Percentiles rank a stretch among this genome's conserved stretches.
These are phyloP conservation scores for Spilarctia lutea DNA, from an alignment of 2,888 invertebrate genomes.

Conservation along the genomic window DNA sequence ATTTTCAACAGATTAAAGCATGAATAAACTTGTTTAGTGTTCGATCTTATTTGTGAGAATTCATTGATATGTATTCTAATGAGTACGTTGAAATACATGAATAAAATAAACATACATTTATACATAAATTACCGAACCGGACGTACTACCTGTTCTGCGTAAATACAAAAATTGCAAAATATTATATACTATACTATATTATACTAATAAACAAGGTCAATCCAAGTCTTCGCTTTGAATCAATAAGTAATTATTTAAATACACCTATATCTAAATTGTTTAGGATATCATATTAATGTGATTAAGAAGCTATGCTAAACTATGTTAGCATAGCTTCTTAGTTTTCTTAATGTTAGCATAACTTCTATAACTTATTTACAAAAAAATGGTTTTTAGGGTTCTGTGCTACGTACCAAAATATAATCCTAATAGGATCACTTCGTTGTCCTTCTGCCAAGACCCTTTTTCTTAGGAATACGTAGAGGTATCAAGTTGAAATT, in stretches of 20 bases:
- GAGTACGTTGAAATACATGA: background rate
- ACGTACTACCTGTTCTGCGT: background rate
- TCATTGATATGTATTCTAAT: conserved; percentile 10
- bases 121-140: conserved; percentile 5
- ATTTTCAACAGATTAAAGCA: background rate
- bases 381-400: no score
- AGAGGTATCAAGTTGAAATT: no score
- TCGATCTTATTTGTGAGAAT: conserved; percentile 1
- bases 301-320: background rate
- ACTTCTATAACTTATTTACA: no score
- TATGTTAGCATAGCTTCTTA: no score
- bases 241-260: background rate
- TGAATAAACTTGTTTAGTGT: conserved; percentile 3
- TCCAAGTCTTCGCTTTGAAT: background rate
- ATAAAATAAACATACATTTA: conserved; percentile 6
- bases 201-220: background rate
- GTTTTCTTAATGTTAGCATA: no score
- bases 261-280: background rate
- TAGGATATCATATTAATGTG: background rate
- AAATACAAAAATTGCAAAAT: background rate
- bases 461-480: no score
- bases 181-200: no score
- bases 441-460: no score
- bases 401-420: no score
- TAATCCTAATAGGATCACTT: no score